Evolutionary conservation across 2,113 vertebrate genomes (phyloP).

Genomic region (Pelodiscus sinensis): DNA sequence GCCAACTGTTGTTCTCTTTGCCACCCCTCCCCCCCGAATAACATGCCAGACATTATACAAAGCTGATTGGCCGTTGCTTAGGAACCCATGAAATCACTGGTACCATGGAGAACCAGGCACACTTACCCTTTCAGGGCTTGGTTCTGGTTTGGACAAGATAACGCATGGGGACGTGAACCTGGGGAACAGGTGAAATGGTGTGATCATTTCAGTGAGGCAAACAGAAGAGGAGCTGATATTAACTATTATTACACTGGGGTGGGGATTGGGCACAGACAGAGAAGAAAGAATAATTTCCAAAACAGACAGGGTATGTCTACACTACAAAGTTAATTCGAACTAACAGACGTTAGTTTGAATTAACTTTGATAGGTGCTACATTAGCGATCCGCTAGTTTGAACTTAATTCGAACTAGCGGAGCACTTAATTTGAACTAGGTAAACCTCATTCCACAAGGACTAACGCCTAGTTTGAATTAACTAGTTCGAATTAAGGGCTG

Average conservation of each 20-base stretch:
- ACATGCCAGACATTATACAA: not conserved
- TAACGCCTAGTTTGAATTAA: too few species aligned
- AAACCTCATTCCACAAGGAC: too few species aligned
- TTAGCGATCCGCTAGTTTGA: too few species aligned
- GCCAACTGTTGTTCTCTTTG: not conserved
- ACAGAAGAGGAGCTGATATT: too few species aligned
- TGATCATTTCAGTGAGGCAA: not conserved
- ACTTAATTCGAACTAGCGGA: too few species aligned
- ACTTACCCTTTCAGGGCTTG: not conserved
- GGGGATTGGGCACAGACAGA: not conserved
- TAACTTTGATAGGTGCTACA: too few species aligned
- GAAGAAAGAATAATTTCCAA: not conserved
- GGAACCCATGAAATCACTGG: not conserved
- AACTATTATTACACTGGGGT: not conserved
- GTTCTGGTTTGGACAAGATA: not conserved
- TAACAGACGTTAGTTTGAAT: too few species aligned
- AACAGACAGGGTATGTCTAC: too few species aligned
- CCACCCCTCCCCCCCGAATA: not conserved
- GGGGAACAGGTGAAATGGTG: not conserved
- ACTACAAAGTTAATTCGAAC: too few species aligned
- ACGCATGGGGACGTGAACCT: not conserved
- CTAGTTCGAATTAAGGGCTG: too few species aligned
- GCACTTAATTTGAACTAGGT: too few species aligned
- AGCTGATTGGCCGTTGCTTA: slow-evolving; percentile 3
- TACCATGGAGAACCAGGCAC: not conserved